Conservation (phyloP, 64 coral and sea anemone genomes). For the Stichodactyla mertensii region DNA sequence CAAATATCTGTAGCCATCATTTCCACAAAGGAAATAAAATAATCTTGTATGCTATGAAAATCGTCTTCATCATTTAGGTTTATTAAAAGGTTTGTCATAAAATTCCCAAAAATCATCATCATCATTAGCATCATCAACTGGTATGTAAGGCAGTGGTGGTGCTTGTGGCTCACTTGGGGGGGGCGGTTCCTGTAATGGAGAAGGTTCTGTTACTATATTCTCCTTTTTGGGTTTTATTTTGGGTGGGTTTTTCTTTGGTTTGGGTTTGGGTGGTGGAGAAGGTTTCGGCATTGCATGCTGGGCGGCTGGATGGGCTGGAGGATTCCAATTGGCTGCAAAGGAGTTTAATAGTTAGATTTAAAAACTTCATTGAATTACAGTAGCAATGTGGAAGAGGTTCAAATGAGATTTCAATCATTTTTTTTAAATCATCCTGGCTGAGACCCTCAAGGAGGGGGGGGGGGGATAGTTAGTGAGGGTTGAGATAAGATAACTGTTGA, state of each 20-base stretch:
- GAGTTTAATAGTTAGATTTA: conserved; percentile 1
- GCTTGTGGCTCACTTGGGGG: conserved; percentile 17
- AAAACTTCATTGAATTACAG: no score
- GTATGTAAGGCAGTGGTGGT: conserved; percentile 21
- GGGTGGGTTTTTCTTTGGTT: conserved; percentile 55
- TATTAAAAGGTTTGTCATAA: conserved; percentile 87
- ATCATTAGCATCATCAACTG: conserved; percentile 36
- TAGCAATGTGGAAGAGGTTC: no score
- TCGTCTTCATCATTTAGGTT: conserved; percentile 22
- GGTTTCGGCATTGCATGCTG: conserved; percentile 37
- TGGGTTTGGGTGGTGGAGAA: conserved; percentile 42
- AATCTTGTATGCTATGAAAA: background rate
- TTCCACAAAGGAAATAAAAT: background rate
- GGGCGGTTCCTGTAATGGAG: background rate
- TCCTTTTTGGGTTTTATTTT: conserved; percentile 31
- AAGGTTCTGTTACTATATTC: conserved; percentile 20
- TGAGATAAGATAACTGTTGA: no score
- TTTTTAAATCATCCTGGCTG: no score
- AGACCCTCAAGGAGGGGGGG: no score
- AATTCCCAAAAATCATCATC: conserved; percentile 89
- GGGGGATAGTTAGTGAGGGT: no score
- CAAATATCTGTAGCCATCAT: no score
- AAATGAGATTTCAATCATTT: no score
- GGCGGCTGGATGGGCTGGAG: conserved; percentile 10
- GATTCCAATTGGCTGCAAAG: conserved; percentile 57